Conservation (phyloP, 2,113 vertebrate species). For the Cynocephalus volans region DNA sequence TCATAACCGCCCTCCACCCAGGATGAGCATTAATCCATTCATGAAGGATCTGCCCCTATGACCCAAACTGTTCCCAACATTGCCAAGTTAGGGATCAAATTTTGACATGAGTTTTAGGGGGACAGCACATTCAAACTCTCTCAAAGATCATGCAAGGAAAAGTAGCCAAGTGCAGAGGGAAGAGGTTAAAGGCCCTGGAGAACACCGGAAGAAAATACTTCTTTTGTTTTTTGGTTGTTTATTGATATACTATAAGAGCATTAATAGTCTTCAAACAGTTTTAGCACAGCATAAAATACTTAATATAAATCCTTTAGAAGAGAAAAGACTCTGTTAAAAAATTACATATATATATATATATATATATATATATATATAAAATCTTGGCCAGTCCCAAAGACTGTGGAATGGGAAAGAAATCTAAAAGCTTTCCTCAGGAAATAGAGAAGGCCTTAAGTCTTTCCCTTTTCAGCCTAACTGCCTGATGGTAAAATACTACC, state of each 20-base stretch:
- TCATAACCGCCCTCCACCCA: too few relatives aligned
- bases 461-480: neutral
- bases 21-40: too few relatives aligned
- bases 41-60: too few relatives aligned
- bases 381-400: neutral
- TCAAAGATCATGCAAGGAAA: neutral
- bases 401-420: neutral
- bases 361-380: too few relatives aligned
- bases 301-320: slow-evolving; percentile 15
- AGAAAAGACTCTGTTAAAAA: neutral
- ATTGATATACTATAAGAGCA: neutral
- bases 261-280: neutral
- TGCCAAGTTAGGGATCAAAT: too few relatives aligned
- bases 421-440: neutral
- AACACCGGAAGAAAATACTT: neutral
- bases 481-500: neutral
- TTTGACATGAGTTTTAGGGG: too few relatives aligned
- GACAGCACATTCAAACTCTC: too few relatives aligned
- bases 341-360: neutral
- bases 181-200: neutral
- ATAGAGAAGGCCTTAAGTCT: neutral
- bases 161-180: neutral
- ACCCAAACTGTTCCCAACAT: too few relatives aligned
- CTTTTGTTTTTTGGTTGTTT: neutral
- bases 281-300: neutral